These are phyloP conservation scores for Macrostomum lignano DNA, from an alignment of 1,140 invertebrate genomes.

Conservation along the genomic window DNA sequence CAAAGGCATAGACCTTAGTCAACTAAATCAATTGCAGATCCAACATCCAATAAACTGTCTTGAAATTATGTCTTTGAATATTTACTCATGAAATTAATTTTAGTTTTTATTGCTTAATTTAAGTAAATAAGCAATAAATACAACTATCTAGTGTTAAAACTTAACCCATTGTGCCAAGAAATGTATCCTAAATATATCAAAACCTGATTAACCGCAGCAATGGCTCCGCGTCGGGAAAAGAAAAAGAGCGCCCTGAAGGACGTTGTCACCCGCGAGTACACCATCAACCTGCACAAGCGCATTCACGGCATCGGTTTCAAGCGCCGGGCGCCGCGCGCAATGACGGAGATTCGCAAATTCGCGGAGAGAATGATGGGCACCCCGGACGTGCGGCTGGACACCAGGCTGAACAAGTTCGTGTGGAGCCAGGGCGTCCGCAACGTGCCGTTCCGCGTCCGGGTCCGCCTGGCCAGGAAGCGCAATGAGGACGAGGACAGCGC, in stretches of 20 bases:
- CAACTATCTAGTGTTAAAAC: too few species aligned
- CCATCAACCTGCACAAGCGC: slow-evolving; percentile 82
- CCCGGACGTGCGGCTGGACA: slow-evolving; percentile 80
- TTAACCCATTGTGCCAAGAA: too few species aligned
- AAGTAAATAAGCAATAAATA: too few species aligned
- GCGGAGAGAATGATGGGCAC: slow-evolving; percentile 94
- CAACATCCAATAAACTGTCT: too few species aligned
- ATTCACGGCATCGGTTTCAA: slow-evolving; percentile 90
- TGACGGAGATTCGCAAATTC: slow-evolving; percentile 87
- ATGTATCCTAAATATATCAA: too few species aligned
- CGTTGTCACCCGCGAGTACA: slow-evolving; percentile 90
- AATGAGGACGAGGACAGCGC: slow-evolving; percentile 96
- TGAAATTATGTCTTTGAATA: too few species aligned
- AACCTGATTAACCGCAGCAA: too few species aligned
- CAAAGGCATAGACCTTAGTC: too few species aligned
- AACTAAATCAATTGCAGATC: too few species aligned
- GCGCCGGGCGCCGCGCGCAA: slow-evolving; percentile 69
- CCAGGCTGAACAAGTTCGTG: slow-evolving; percentile 55
- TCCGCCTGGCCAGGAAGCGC: slow-evolving; percentile 52
- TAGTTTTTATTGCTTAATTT: too few species aligned
- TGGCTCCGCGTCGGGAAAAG: too few species aligned
- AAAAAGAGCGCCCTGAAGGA: slow-evolving; percentile 93
- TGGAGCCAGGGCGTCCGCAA: slow-evolving; percentile 21
- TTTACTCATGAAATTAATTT: too few species aligned
- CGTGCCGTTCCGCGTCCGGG: slow-evolving; percentile 33